Evolutionary conservation across 2,113 vertebrate species (phyloP).

Genomic region (Polypterus bichir): DNA sequence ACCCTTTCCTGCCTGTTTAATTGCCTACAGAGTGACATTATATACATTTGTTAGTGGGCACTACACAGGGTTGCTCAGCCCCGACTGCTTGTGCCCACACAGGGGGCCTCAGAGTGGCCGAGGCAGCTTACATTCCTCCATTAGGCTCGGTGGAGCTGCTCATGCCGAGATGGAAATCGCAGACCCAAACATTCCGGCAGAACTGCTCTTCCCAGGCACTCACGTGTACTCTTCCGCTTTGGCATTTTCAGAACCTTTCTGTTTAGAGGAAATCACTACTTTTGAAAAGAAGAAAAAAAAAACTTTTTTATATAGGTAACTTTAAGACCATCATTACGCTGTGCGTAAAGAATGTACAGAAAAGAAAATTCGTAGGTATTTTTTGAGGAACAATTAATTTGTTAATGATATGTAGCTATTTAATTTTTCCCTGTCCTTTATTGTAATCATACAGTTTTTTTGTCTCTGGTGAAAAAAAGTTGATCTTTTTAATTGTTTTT

Average conservation of each 20-base stretch:
- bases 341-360: conserved; percentile 99
- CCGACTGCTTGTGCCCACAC: too few relatives aligned
- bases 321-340: conserved; percentile 99
- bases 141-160: conserved; percentile 29
- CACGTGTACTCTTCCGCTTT: conserved; percentile 46
- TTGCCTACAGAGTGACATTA: too few relatives aligned
- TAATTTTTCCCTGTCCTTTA: conserved; percentile 91
- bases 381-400: conserved; percentile 99
- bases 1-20: too few relatives aligned
- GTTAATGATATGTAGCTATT: conserved; percentile 99
- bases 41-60: too few relatives aligned
- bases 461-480: conserved; percentile 82
- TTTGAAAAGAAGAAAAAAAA: conserved; percentile 27
- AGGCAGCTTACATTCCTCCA: conserved; percentile 78
- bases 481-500: conserved; percentile 80
- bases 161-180: conserved; percentile 20
- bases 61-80: too few relatives aligned
- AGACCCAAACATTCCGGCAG: too few relatives aligned
- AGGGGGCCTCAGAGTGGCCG: conserved; percentile 20
- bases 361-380: conserved; percentile 97
- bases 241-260: conserved; percentile 70
- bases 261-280: conserved; percentile 70
- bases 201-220: too few relatives aligned
- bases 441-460: conserved; percentile 81
- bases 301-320: conserved; percentile 93